Base-by-base conservation (phyloP, 2,113 vertebrate species). In the Dendrocopos noguchii region DNA sequence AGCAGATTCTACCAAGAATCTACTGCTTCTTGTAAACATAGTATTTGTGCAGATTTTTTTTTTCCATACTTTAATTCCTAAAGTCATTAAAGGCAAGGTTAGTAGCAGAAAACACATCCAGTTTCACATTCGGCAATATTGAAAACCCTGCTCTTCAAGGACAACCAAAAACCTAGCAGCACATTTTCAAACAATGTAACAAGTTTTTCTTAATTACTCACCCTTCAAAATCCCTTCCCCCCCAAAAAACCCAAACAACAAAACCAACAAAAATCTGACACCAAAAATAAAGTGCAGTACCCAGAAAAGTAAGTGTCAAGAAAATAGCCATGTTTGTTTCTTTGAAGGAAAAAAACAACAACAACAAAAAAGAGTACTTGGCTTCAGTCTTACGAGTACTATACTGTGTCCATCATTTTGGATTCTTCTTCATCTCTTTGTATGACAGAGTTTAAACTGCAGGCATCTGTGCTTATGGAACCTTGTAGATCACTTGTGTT, bases 321-420 rank as follows among this genome's bases (percentile, higher is more conserved):
- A 98, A 97, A 97, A 97, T 96, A 97, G 97, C 97, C 94, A 97
- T 94, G 94, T 98, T 97, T 96, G 97, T 97, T 97, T 97, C 97
- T 96, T 97, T 94, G 90, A 14, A 44, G 57, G 29, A 92, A 65
- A 57, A 59, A 52, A 44, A 10, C 36, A 39, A 60, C 66, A 75
- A 31, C 39, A 10, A 5, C n/a, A 4, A 14, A 10, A 25, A 5
- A 52, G 12, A 97, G 71, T 74, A 97, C 96, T 97, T 97, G 96
- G 96, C 95, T 86, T 96, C 94, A 97, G 95, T 97, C 96, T 96
- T 89, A 91, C 66, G 66, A 92, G 83, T 89, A 92, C 97, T 98
- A 99, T 88, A 98, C 98, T 78, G 97, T 99, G 95, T 99, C 99
- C 99, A 99, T 99, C 98, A 98, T 98, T 97, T 98, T 98, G 25